Evolutionary conservation across 2,888 invertebrate genomes (phyloP).

Genomic region (Ennomos fuscantarius): DNA sequence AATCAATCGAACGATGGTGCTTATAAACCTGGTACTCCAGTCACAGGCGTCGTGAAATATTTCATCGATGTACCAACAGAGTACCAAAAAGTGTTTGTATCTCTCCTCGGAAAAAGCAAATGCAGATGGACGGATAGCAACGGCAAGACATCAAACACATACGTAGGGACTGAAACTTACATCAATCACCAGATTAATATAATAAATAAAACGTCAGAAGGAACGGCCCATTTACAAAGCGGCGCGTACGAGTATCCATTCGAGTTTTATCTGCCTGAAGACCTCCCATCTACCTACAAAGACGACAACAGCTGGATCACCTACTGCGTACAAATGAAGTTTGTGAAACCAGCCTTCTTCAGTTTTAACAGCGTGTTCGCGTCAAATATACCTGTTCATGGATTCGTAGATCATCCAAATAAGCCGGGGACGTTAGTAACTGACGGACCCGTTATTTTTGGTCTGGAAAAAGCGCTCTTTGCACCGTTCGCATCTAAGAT

Average conservation of each 20-base stretch:
- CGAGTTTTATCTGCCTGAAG: conserved; percentile 30
- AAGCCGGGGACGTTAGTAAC: background rate
- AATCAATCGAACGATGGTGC: conserved; percentile 32
- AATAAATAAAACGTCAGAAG: conserved; percentile 9
- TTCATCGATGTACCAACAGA: conserved; percentile 37
- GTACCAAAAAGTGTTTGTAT: conserved; percentile 36
- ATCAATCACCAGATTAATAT: conserved; percentile 12
- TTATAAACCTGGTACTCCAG: conserved; percentile 37
- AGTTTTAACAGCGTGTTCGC: conserved; percentile 27
- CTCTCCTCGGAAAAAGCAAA: conserved; percentile 42
- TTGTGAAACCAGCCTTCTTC: conserved; percentile 25
- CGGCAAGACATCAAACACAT: conserved; percentile 3
- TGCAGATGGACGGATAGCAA: conserved; percentile 31
- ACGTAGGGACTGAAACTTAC: conserved; percentile 25
- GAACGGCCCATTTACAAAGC: conserved; percentile 6
- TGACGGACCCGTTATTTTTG: conserved; percentile 29
- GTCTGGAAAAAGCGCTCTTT: conserved; percentile 30
- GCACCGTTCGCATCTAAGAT: conserved; percentile 14
- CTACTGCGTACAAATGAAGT: conserved; percentile 25
- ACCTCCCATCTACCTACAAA: conserved; percentile 31
- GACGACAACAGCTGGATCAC: conserved; percentile 23
- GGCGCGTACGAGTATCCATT: conserved; percentile 35
- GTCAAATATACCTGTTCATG: conserved; percentile 30
- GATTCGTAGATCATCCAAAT: conserved; percentile 10
- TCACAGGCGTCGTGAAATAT: conserved; percentile 44